A percentile compares a stretch with the other conserved stretches of the same genome.
Conservation (phyloP, 2,797 vertebrate species). For the Masticophis lateralis region DNA sequence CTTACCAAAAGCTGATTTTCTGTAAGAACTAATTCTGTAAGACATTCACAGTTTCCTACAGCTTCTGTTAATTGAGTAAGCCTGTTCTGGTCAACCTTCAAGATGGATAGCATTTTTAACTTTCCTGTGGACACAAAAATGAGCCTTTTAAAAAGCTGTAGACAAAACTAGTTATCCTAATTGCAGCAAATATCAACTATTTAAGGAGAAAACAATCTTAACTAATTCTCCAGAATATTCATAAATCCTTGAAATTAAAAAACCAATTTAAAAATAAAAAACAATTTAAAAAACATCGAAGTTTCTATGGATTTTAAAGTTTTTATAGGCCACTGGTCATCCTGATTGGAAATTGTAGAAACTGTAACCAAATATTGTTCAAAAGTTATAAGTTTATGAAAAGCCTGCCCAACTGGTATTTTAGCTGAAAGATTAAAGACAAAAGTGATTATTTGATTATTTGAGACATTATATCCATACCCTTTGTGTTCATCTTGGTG, state of each 20-base stretch:
- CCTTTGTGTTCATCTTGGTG: not conserved
- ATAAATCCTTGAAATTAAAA: not conserved
- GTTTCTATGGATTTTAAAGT: not conserved
- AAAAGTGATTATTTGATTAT: not conserved
- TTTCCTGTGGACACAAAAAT: conserved; percentile 76
- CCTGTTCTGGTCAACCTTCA: conserved; percentile 95
- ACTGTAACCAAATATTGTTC: not conserved
- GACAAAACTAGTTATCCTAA: not conserved
- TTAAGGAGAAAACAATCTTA: not conserved
- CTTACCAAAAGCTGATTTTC: conserved; percentile 93
- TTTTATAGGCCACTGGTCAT: not conserved
- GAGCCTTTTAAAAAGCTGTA: not conserved
- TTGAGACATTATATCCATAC: not conserved
- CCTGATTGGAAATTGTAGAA: not conserved
- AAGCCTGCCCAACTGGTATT: not conserved
- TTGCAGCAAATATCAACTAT: not conserved
- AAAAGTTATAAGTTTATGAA: not conserved
- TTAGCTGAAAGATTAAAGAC: not conserved
- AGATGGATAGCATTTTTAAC: conserved; percentile 86
- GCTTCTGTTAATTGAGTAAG: conserved; percentile 87
- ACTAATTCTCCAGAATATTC: conserved; percentile 2
- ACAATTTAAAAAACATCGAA: not conserved
- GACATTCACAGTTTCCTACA: conserved; percentile 92
- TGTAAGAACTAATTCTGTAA: conserved; percentile 94
- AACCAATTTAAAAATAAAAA: too few relatives aligned